These are phyloP conservation scores for Delphinapterus leucas DNA, from an alignment of 2,113 vertebrate genomes.

Conservation along the genomic window DNA sequence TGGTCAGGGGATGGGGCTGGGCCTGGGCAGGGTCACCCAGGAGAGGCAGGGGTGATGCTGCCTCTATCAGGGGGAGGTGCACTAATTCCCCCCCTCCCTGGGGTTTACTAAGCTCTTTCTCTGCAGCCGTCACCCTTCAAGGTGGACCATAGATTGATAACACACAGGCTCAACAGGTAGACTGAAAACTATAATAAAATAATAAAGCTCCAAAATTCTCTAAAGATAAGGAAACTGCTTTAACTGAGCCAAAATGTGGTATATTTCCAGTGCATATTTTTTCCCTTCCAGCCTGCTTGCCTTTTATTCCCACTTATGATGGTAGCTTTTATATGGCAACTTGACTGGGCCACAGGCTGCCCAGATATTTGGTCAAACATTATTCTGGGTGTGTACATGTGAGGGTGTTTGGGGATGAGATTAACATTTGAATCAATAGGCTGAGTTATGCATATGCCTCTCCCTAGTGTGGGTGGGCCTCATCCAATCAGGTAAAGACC, in stretches of 20 bases:
- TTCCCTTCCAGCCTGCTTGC: not conserved
- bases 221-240: not conserved
- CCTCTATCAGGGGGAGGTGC: too few relatives aligned
- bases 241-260: not conserved
- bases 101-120: not conserved
- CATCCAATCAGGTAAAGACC: not conserved
- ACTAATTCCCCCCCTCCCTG: accelerated
- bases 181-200: not conserved
- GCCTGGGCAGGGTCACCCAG: not conserved
- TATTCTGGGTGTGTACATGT: not conserved
- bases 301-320: not conserved
- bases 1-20: not conserved
- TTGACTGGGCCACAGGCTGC: not conserved
- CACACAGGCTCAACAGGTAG: too few relatives aligned
- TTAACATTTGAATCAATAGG: not conserved
- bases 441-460: not conserved
- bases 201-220: not conserved
- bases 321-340: not conserved
- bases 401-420: not conserved
- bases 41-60: not conserved
- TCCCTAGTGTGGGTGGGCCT: not conserved
- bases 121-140: not conserved
- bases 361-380: not conserved
- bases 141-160: not conserved
- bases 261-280: not conserved